Base-by-base conservation (phyloP, 2,888 invertebrate genomes). In the Brachypalpus laphriformis region DNA sequence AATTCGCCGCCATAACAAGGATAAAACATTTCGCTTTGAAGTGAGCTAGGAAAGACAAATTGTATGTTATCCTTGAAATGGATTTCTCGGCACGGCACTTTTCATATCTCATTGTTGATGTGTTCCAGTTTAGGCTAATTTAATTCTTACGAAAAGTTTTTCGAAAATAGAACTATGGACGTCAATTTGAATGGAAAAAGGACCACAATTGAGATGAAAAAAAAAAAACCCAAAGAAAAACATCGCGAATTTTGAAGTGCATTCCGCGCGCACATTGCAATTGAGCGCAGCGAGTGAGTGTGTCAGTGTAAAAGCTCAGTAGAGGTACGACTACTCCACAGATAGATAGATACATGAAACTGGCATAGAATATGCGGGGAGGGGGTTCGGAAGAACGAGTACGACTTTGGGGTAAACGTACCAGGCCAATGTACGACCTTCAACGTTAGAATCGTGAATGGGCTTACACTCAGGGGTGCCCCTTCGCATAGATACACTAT, bases 371-470 rank as follows among this genome's bases (percentile, higher is more conserved):
- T 14, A 18, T 2, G 18, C 3, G 3, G 25, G 25, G 28, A 8
- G 40, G 18, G 9, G 16, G 14, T 34, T 11, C 1, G 11, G 56
- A 11, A 18, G 9, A 56, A 59, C 54, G 72, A 34, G 56, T 65
- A 78, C 75, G 57, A 76, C 82, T 89, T 88, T 89, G 87, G 89
- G 89, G 88, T 89, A 89, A 90, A 89, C 87, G 90, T 88, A 89
- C 87, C 88, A 86, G 89, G 89, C 89, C 89, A 90, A 89, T 89
- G 90, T 82, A 89, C 90, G 90, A 89, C 90, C 90, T 90, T 90
- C 90, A 89, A 89, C 87, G 87, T 86, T 80, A 82, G 71, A 82
- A 77, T 81, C 80, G 85, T 74, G 80, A 80, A 80, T 83, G 80
- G 83, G 68, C 70, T 70, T 83, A 74, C 63, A 78, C 68, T 63